These are phyloP conservation scores for Elaphurus davidianus DNA, from an alignment of 2,113 vertebrate genomes.

Conservation along the genomic window DNA sequence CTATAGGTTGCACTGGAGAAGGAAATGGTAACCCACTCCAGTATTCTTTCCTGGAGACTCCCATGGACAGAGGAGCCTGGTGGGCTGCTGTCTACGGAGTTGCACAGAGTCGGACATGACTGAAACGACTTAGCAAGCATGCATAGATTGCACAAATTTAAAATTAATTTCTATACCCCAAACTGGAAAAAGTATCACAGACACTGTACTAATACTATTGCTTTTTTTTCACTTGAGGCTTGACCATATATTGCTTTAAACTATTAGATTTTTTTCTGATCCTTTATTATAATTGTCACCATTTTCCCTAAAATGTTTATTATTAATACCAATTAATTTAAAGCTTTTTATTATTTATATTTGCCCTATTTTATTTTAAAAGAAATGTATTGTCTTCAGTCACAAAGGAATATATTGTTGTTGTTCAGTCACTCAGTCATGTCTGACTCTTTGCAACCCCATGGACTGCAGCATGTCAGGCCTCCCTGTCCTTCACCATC, in stretches of 20 bases:
- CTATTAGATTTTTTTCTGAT: not conserved
- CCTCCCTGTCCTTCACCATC: not conserved
- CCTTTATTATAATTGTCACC: not conserved
- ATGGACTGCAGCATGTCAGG: not conserved
- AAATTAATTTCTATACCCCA: not conserved
- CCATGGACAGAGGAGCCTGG: not conserved
- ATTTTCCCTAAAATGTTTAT: not conserved
- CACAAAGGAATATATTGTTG: not conserved
- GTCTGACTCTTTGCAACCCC: not conserved
- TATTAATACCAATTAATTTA: not conserved
- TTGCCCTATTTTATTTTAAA: not conserved
- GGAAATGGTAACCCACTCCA: not conserved
- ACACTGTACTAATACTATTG: not conserved
- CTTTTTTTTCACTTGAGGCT: not conserved
- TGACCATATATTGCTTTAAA: not conserved
- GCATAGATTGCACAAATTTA: not conserved
- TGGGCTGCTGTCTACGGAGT: not conserved
- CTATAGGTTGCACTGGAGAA: not conserved
- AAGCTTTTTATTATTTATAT: not conserved
- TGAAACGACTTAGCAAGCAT: not conserved
- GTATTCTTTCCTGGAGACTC: not conserved
- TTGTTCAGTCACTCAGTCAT: not conserved
- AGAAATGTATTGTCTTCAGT: not conserved
- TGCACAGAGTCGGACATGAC: accelerated
- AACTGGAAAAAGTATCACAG: not conserved